Evolutionary conservation across 2,113 vertebrate genomes (phyloP).

Genomic region (Rhabdomys dilectus): DNA sequence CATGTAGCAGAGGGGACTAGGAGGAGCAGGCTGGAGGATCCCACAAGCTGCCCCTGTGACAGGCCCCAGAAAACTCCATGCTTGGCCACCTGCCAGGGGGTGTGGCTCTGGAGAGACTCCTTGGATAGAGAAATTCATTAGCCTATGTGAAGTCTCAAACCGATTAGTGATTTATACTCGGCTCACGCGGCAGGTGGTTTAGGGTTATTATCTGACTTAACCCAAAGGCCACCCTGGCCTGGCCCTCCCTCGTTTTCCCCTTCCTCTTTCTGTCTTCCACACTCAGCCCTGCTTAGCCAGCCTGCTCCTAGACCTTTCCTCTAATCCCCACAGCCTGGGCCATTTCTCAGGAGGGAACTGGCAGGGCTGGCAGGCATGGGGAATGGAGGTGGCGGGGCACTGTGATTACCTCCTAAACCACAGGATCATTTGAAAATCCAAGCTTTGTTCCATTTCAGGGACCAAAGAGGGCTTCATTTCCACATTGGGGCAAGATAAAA

Average conservation of each 20-base stretch:
- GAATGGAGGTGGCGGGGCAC: not conserved
- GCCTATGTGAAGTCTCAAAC: conserved; percentile 69
- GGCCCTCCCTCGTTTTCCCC: conserved; percentile 39
- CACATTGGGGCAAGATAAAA: not conserved
- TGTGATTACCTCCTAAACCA: conserved; percentile 49
- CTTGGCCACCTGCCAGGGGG: conserved; percentile 31
- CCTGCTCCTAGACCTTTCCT: conserved; percentile 23
- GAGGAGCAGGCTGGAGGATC: conserved; percentile 6
- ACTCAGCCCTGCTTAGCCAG: not conserved
- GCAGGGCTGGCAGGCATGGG: not conserved
- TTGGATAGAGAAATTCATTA: conserved; percentile 78
- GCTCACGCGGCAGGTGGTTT: conserved; percentile 64
- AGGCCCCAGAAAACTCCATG: conserved; percentile 53
- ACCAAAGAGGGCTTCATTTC: conserved; percentile 56
- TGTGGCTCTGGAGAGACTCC: conserved; percentile 52
- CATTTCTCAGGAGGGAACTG: conserved; percentile 32
- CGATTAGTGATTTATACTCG: conserved; percentile 68
- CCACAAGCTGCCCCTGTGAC: not conserved
- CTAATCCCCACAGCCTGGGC: conserved; percentile 34
- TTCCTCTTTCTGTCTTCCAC: not conserved
- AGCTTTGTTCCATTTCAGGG: conserved; percentile 44
- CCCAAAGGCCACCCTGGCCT: conserved; percentile 66
- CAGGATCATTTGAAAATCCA: conserved; percentile 1
- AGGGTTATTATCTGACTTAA: conserved; percentile 73
- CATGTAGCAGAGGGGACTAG: not conserved